Evolutionary conservation across 2,888 invertebrate genomes (phyloP).

Genomic region (Petrophora chlorosata): DNA sequence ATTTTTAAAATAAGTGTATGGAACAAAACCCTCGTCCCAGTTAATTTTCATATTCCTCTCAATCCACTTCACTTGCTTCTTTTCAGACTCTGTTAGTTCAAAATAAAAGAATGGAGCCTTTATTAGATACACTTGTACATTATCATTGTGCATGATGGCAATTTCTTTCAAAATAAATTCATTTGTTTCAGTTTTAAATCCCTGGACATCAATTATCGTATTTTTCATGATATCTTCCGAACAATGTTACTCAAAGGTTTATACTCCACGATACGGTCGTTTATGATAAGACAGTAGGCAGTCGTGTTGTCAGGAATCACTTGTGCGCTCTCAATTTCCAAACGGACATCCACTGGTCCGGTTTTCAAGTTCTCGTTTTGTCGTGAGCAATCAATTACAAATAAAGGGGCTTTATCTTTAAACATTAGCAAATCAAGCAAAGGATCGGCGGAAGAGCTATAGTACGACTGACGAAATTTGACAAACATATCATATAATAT

Average conservation of each 20-base stretch:
- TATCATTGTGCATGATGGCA: slow-evolving; percentile 16
- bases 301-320: no score
- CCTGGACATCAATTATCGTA: not conserved
- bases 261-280: slow-evolving; percentile 35
- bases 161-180: slow-evolving; percentile 37
- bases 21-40: no score
- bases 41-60: no score
- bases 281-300: slow-evolving; percentile 41
- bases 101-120: slow-evolving; percentile 31
- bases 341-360: slow-evolving; percentile 37
- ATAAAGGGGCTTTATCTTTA: slow-evolving; percentile 35
- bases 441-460: slow-evolving; percentile 28
- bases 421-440: slow-evolving; percentile 29
- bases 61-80: no score
- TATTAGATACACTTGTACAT: slow-evolving; percentile 20
- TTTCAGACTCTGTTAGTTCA: not conserved
- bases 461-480: slow-evolving; percentile 41
- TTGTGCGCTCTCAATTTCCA: slow-evolving; percentile 41
- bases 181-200: no score
- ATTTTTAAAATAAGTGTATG: no score
- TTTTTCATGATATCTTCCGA: no score
- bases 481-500: slow-evolving; percentile 39
- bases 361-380: slow-evolving; percentile 42
- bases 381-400: slow-evolving; percentile 39
- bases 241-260: no score